These are phyloP conservation scores for Cynodonichthys magdalenae DNA, from an alignment of 2,797 vertebrate genomes.

Conservation along the genomic window DNA sequence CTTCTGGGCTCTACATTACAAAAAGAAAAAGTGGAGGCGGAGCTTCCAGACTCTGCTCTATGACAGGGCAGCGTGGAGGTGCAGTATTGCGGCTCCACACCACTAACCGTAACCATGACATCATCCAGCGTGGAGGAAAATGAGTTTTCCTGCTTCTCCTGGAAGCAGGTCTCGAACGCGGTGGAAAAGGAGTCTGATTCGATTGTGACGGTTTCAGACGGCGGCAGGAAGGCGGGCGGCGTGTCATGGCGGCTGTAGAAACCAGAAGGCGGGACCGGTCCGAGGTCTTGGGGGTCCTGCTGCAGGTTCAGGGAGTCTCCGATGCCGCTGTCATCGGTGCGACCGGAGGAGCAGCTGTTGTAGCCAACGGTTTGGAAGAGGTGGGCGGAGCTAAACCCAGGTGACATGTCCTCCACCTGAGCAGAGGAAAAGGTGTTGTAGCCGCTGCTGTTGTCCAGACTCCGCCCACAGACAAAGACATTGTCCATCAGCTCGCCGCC, in stretches of 20 bases:
- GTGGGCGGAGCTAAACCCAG: constrained; percentile 38
- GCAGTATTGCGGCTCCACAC: constrained; percentile 69
- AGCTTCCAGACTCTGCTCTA: constrained; percentile 67
- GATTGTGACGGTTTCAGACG: background rate
- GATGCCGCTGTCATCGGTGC: constrained; percentile 73
- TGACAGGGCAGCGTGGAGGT: constrained; percentile 87
- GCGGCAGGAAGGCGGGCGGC: constrained; percentile 69
- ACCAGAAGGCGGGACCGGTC: constrained; percentile 77
- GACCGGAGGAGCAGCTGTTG: constrained; percentile 63
- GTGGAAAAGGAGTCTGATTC: constrained; percentile 37
- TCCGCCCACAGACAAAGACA: constrained; percentile 75
- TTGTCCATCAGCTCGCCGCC: constrained; percentile 84
- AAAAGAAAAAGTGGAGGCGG: constrained; percentile 81
- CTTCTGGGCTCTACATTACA: constrained; percentile 73
- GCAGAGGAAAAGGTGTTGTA: constrained; percentile 54
- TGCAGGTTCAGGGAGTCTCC: constrained; percentile 67
- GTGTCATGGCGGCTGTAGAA: constrained; percentile 74
- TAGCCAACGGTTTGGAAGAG: constrained; percentile 35
- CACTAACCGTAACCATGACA: constrained; percentile 61
- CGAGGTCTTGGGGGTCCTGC: constrained; percentile 72
- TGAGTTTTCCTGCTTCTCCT: constrained; percentile 64
- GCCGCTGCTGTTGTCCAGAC: constrained; percentile 63
- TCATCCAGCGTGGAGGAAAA: constrained; percentile 81
- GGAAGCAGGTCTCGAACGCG: constrained; percentile 13
- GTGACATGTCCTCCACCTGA: constrained; percentile 40